Conservation (phyloP, 2,113 vertebrate species). For the Acanthisitta chloris region DNA sequence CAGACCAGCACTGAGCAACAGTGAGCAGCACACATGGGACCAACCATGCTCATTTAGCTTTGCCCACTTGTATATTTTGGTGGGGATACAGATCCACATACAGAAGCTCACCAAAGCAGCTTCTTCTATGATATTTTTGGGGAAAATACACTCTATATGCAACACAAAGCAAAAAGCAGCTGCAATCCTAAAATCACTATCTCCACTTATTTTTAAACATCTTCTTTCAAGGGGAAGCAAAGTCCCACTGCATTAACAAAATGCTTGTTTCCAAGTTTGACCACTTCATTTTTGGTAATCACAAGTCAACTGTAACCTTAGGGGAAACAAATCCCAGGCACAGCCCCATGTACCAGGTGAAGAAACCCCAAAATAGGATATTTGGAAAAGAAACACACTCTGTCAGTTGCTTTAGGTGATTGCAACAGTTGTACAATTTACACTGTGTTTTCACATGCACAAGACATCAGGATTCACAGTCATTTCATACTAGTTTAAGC, state of each 20-base stretch:
- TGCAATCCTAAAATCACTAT: background rate
- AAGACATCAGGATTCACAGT: background rate
- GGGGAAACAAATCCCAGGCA: background rate
- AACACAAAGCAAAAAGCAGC: background rate
- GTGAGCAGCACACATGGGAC: fast-evolving
- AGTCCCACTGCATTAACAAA: background rate
- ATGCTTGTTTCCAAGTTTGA: background rate
- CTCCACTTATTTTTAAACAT: background rate
- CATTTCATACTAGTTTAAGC: background rate
- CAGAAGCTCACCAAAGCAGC: background rate
- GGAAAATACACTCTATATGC: fast-evolving
- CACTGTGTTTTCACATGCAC: background rate
- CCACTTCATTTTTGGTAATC: background rate
- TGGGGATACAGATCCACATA: background rate
- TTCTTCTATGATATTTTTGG: background rate
- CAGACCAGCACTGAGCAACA: background rate
- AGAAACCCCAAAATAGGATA: constrained; percentile 11
- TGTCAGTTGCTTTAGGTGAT: background rate
- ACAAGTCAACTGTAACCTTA: background rate
- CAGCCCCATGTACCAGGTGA: constrained; percentile 3
- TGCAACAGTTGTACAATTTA: background rate
- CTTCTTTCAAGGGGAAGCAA: background rate
- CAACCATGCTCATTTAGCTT: background rate
- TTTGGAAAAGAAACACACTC: background rate
- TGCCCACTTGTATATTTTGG: background rate